These are phyloP conservation scores for Larimichthys crocea DNA, from an alignment of 2,113 vertebrate species.

Conservation along the genomic window DNA sequence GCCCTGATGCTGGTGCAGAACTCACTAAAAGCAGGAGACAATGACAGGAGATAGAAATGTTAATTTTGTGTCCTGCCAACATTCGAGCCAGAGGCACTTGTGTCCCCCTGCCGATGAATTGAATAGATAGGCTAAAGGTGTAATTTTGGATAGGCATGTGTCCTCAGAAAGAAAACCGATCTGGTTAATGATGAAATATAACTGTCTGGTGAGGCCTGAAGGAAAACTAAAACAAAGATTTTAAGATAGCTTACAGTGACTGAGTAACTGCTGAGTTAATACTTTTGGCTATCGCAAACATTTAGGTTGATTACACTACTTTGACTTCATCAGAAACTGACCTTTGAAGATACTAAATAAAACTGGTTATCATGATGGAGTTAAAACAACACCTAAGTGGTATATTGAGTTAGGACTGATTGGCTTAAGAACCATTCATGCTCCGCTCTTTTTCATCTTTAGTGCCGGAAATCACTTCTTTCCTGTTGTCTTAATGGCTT, in stretches of 20 bases:
- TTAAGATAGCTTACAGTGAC: constrained; percentile 50
- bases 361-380: constrained; percentile 78
- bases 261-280: constrained; percentile 72
- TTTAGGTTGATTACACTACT: constrained; percentile 76
- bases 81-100: constrained; percentile 30
- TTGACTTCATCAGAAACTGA: constrained; percentile 81
- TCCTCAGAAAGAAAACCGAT: constrained; percentile 32
- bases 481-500: constrained; percentile 80
- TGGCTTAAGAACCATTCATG: constrained; percentile 72
- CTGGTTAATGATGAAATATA: constrained; percentile 61
- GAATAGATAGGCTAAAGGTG: constrained; percentile 39
- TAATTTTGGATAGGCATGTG: constrained; percentile 47
- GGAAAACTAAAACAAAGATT: constrained; percentile 44
- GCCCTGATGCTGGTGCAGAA: not conserved
- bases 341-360: constrained; percentile 81
- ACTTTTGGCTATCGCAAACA: constrained; percentile 70
- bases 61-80: constrained; percentile 38
- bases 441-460: constrained; percentile 78
- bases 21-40: not conserved
- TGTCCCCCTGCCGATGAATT: constrained; percentile 40
- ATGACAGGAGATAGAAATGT: constrained; percentile 17
- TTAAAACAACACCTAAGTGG: constrained; percentile 80
- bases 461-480: constrained; percentile 80
- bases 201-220: constrained; percentile 39
- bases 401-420: constrained; percentile 82